Evolutionary conservation across 2,113 vertebrate species (phyloP).

Genomic region (Nansenia antarctica): DNA sequence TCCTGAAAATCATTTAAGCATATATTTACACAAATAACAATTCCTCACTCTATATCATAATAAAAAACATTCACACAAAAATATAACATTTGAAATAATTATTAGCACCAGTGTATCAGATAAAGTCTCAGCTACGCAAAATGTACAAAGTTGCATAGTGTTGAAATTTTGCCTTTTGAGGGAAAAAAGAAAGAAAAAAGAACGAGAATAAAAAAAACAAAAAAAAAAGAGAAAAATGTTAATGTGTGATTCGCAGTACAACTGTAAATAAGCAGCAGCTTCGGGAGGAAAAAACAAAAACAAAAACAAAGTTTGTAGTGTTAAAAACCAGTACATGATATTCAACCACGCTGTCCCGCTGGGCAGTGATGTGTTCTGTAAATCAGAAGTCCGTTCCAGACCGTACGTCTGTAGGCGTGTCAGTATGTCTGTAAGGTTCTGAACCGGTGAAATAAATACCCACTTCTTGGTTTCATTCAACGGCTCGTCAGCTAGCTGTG

Average conservation of each 20-base stretch:
- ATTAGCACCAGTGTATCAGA: conserved; percentile 99
- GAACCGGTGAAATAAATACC: neutral
- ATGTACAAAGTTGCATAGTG: conserved; percentile 98
- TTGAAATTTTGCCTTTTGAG: conserved; percentile 63
- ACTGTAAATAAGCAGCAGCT: conserved; percentile 59
- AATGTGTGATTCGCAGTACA: conserved; percentile 47
- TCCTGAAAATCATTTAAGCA: conserved; percentile 81
- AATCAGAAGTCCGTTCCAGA: neutral
- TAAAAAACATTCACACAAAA: conserved; percentile 97
- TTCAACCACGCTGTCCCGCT: conserved; percentile 1
- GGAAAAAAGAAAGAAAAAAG: too few species aligned
- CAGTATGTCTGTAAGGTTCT: neutral
- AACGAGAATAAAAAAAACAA: too few species aligned
- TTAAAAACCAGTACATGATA: conserved; percentile 14
- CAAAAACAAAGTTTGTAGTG: conserved; percentile 17
- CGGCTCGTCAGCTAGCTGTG: neutral
- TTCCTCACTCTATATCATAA: conserved; percentile 86
- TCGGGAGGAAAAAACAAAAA: conserved; percentile 22
- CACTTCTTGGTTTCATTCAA: neutral
- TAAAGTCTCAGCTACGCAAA: conserved; percentile 89
- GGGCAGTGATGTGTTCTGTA: too few species aligned
- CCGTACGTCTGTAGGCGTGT: neutral
- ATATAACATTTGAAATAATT: conserved; percentile 99
- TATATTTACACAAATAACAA: conserved; percentile 91
- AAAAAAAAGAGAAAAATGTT: conserved; percentile 42